A percentile compares a stretch with the other conserved stretches of the same genome.
Conservation (phyloP, 2,113 vertebrate genomes). For the Atrichornis clamosus region DNA sequence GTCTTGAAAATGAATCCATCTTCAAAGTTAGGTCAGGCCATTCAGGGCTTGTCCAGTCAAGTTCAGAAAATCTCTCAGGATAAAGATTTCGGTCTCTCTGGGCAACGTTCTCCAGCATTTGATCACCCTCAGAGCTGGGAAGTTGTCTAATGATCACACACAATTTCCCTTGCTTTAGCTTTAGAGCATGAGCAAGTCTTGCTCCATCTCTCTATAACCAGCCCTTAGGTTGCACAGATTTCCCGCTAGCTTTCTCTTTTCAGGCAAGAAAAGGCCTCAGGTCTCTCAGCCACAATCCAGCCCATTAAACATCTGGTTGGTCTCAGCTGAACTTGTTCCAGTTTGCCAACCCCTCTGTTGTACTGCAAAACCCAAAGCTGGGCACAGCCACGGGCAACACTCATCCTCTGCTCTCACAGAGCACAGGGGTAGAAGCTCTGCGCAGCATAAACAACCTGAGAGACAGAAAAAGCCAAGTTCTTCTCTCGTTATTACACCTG, state of each 20-base stretch:
- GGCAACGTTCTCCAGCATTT: neutral
- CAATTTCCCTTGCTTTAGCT: neutral
- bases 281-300: neutral
- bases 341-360: neutral
- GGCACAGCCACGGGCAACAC: neutral
- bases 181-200: neutral
- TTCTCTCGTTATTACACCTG: neutral
- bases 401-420: neutral
- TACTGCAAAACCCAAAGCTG: neutral
- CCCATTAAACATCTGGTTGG: neutral
- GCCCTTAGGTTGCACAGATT: neutral
- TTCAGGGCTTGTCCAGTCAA: neutral
- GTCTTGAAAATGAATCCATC: neutral
- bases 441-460: neutral
- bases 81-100: neutral
- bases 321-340: neutral
- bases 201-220: neutral
- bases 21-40: neutral
- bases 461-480: neutral
- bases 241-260: neutral
- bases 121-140: neutral
- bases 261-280: neutral
- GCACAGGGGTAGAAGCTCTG: neutral
- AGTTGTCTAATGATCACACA: neutral
- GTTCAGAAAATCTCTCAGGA: neutral